Evolutionary conservation across 92 coral and sea anemone species (phyloP), one percentile per base, ranked within the genome.

Genomic region (Micromussa lordhowensis): DNA sequence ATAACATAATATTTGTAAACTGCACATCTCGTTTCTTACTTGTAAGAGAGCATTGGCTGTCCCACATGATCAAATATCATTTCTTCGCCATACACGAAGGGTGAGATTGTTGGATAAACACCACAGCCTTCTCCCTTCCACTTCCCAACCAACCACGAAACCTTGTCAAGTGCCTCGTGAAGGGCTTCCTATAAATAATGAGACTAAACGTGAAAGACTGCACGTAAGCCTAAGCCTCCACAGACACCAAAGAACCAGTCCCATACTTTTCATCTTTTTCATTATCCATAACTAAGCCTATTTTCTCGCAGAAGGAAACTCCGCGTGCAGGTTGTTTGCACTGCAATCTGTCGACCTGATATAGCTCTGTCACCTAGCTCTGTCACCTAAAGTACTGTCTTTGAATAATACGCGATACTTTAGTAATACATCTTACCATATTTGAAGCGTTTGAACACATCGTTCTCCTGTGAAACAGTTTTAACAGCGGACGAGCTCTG

Each of bases 121-220:
- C 99, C 99, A 92, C 98, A 91, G 31, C 99, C 99, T 81, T 96
- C 91, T n/a, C 98, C 99, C 63, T 83, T 85, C 99, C 99, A 98
- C 81, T 86, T 92, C 36, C 99, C 99, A 83, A 98, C 71, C 64
- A 98, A 32, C 99, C 99, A 98, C 32, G 98, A 93, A 68, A 98
- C 91, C 69, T 93, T 85, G 73, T 54, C 48, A 5, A 95, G 91
- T 26, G 96, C 91, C 64, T 78, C 87, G 77, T 93, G 96, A 12
- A 95, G 82, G 44, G 96, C 84, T 59, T 91, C 88, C 95, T 93
- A 48, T 36, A 78, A 79, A 49, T 26, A 1, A 59, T 1, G 61
- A 55, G 22, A 55, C 22, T 55, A 0, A 58, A 18, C 4, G 1
- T 17, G 3, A 18, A 78, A 17, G 30, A 76, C 6, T 55, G 17